phyloP scores from a whole-genome alignment of 2,888 invertebrate species.

The Iphiclides podalirius region DNA sequence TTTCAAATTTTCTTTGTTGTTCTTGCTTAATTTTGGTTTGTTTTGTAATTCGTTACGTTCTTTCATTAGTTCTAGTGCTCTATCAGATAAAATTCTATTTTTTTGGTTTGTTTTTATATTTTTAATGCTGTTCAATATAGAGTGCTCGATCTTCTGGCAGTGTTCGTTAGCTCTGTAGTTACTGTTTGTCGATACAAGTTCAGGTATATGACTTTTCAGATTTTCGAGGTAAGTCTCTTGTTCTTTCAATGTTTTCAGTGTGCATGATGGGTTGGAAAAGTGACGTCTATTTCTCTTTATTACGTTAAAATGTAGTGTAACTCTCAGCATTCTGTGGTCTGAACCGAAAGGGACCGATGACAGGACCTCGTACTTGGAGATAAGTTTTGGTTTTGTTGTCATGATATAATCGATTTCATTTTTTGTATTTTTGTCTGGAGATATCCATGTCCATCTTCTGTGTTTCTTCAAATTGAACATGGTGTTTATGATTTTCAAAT shows the following conservation, averaged over 20 bases:
- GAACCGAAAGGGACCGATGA: slow-evolving; percentile 23
- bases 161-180: slow-evolving; percentile 19
- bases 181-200: slow-evolving; percentile 13
- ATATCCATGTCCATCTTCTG: slow-evolving; percentile 8
- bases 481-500: slow-evolving; percentile 5
- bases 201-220: slow-evolving; percentile 20
- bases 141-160: slow-evolving; percentile 20
- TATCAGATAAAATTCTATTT: slow-evolving; percentile 20
- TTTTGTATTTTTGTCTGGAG: slow-evolving; percentile 5
- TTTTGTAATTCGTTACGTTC: slow-evolving; percentile 27
- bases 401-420: slow-evolving; percentile 17
- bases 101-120: slow-evolving; percentile 18
- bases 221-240: slow-evolving; percentile 24
- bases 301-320: slow-evolving; percentile 20
- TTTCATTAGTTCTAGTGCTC: slow-evolving; percentile 26
- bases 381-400: slow-evolving; percentile 3
- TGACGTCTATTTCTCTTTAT: slow-evolving; percentile 16
- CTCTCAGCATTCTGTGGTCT: slow-evolving; percentile 27
- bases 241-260: slow-evolving; percentile 23
- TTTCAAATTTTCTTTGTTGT: slow-evolving; percentile 26
- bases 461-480: not conserved
- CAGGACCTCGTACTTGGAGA: slow-evolving; percentile 26
- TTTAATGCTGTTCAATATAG: slow-evolving; percentile 20
- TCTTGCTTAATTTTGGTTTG: slow-evolving; percentile 21
- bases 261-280: slow-evolving; percentile 14